These are phyloP conservation scores for Oncorhynchus masou DNA, from an alignment of 2,113 vertebrate genomes.

Conservation along the genomic window DNA sequence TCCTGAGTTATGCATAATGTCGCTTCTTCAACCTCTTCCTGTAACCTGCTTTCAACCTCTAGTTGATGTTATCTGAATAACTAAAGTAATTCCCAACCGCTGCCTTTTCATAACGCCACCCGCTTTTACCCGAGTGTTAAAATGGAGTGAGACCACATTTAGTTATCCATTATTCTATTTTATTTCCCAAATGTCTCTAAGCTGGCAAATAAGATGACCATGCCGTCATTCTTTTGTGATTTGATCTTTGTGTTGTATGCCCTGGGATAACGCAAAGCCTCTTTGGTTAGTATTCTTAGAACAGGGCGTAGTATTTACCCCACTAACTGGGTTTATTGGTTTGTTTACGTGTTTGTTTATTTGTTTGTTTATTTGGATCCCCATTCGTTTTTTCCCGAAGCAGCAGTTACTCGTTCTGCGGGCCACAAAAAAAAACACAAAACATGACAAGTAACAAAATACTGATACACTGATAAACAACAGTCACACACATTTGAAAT, in stretches of 20 bases:
- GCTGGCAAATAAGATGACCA: not conserved
- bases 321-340: no score
- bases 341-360: no score
- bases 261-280: not conserved
- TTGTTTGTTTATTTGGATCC: no score
- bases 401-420: no score
- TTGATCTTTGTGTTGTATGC: not conserved
- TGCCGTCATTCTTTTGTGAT: not conserved
- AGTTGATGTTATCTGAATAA: constrained; percentile 51
- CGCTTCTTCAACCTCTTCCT: constrained; percentile 49
- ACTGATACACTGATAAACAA: no score
- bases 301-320: no score
- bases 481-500: no score
- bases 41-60: constrained; percentile 60
- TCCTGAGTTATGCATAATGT: constrained; percentile 50
- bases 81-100: constrained; percentile 33
- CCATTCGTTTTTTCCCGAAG: no score
- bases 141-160: not conserved
- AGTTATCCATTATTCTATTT: not conserved
- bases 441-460: no score
- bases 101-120: constrained; percentile 46
- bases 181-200: not conserved
- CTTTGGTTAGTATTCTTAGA: no score
- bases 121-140: constrained; percentile 40
- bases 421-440: no score